Conservation (phyloP, 2,888 invertebrate genomes). For the Mellilla xanthometata region DNA sequence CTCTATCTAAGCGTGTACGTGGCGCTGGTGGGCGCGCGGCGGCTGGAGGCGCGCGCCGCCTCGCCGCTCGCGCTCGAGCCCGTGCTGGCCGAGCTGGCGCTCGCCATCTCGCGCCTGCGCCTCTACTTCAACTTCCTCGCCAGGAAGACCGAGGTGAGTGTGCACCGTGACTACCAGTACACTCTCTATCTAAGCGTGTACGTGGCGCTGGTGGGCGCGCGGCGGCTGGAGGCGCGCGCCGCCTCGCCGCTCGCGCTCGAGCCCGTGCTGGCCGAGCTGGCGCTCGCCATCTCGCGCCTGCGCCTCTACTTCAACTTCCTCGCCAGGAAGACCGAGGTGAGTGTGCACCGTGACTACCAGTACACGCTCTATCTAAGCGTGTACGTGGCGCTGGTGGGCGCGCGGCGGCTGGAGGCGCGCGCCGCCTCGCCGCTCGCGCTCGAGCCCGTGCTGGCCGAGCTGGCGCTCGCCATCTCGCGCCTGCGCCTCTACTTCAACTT, state of each 20-base stretch:
- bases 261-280: constrained; percentile 94
- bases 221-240: constrained; percentile 35
- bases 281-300: constrained; percentile 95
- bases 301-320: constrained; percentile 96
- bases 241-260: constrained; percentile 92
- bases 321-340: constrained; percentile 87
- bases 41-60: constrained; percentile 37
- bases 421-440: constrained; percentile 93
- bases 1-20: too few species aligned
- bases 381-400: constrained; percentile 35
- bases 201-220: constrained; percentile 34
- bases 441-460: constrained; percentile 93
- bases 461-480: constrained; percentile 95
- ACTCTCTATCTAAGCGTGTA: too few species aligned
- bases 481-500: constrained; percentile 96
- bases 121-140: constrained; percentile 94
- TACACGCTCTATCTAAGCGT: too few species aligned
- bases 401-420: constrained; percentile 34
- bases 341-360: too few species aligned
- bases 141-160: constrained; percentile 86
- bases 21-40: constrained; percentile 34
- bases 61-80: constrained; percentile 91
- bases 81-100: constrained; percentile 96
- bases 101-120: constrained; percentile 94
- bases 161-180: too few species aligned